Percentiles rank a stretch among this genome's conserved stretches.
Evolutionary conservation across 2,113 vertebrate genomes (phyloP).

Genomic region (Ia io): DNA sequence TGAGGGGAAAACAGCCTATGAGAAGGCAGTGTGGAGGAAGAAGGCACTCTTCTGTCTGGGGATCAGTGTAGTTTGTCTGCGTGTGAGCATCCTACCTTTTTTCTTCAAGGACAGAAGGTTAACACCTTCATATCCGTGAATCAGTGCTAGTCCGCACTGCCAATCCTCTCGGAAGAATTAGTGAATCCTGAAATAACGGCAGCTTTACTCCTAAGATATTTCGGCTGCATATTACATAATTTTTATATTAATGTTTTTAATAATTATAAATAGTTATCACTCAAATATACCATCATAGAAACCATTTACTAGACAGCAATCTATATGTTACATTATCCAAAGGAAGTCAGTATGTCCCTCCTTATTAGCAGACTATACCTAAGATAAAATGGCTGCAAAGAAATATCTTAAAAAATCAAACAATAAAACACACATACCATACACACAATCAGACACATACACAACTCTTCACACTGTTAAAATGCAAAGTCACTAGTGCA

Average conservation of each 20-base stretch:
- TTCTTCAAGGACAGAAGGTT: not conserved
- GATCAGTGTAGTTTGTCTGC: rapidly evolving
- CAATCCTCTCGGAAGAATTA: not conserved
- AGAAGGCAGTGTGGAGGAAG: not conserved
- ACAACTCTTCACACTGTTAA: not conserved
- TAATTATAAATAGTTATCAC: not conserved
- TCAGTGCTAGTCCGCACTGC: not conserved
- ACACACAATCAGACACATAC: not conserved
- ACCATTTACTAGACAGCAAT: not conserved
- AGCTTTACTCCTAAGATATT: not conserved
- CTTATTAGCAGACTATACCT: not conserved
- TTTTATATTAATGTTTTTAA: not conserved
- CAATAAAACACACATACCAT: not conserved
- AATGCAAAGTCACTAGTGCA: not conserved
- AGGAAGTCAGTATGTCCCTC: not conserved
- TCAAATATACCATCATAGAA: not conserved
- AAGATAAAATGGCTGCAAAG: not conserved
- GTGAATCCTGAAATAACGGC: not conserved
- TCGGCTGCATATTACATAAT: not conserved
- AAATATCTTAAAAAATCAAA: not conserved
- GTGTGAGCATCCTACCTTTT: rapidly evolving
- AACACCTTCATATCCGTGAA: not conserved
- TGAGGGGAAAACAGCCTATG: not conserved
- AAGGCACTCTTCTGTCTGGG: not conserved
- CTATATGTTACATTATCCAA: not conserved